A percentile compares a stretch with the other conserved stretches of the same genome.
These are phyloP conservation scores for Pyrgilauda ruficollis DNA, from an alignment of 2,113 vertebrate species.

Conservation along the genomic window DNA sequence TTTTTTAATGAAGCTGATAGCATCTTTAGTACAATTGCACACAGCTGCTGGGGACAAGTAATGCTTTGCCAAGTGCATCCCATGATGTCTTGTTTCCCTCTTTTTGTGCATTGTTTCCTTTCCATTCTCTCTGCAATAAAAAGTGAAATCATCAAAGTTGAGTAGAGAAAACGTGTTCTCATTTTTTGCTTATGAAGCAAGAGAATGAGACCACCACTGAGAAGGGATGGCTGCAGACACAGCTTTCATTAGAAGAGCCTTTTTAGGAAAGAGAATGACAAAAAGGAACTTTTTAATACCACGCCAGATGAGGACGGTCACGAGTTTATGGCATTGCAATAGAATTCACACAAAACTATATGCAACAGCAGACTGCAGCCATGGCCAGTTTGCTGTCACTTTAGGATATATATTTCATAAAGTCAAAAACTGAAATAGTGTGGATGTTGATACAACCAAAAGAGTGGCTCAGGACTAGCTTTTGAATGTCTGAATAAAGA, in stretches of 20 bases:
- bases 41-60: conserved; percentile 3
- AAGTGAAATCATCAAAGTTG: not conserved
- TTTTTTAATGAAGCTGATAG: not conserved
- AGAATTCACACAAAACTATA: not conserved
- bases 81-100: not conserved
- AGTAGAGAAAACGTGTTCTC: not conserved
- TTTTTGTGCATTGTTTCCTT: not conserved
- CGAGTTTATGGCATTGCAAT: not conserved
- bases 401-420: not conserved
- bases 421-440: not conserved
- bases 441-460: not conserved
- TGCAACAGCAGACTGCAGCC: not conserved
- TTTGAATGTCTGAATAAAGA: not conserved
- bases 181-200: not conserved
- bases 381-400: not conserved
- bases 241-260: not conserved
- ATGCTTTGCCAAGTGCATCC: conserved; percentile 10
- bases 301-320: not conserved
- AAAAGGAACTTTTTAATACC: not conserved
- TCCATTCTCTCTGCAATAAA: not conserved
- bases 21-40: conserved; percentile 28
- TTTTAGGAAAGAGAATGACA: not conserved
- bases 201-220: not conserved
- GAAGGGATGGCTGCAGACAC: not conserved
- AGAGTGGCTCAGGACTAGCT: not conserved